These are phyloP conservation scores for Dasyurus viverrinus DNA, from an alignment of 2,113 vertebrate genomes.

Conservation along the genomic window DNA sequence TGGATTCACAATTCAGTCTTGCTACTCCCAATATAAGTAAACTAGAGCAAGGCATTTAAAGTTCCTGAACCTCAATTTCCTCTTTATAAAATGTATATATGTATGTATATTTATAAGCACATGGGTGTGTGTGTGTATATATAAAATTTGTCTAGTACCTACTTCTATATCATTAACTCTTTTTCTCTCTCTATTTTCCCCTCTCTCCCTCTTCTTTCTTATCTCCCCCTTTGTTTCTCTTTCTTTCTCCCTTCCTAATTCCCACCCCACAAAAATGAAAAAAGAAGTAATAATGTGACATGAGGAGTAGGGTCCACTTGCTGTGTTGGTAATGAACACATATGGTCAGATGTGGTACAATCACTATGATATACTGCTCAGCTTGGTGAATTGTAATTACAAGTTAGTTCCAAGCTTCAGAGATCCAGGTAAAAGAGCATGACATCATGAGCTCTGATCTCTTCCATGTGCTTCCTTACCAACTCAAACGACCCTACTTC, in stretches of 20 bases:
- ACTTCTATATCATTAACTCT: background rate
- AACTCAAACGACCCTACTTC: too few species aligned
- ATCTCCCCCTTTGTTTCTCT: accelerated
- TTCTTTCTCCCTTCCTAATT: too few species aligned
- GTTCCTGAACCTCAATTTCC: background rate
- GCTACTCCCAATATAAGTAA: background rate
- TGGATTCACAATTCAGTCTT: background rate
- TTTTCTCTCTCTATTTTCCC: too few species aligned
- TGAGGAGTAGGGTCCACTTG: background rate
- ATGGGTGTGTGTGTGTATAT: too few species aligned
- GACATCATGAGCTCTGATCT: too few species aligned
- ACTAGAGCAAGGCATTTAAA: background rate
- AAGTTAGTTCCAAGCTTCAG: background rate
- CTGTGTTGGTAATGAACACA: background rate
- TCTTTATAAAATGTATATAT: background rate
- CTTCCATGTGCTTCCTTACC: too few species aligned
- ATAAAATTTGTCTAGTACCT: background rate
- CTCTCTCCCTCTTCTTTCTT: too few species aligned
- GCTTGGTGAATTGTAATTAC: background rate
- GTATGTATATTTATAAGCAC: too few species aligned
- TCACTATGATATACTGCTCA: background rate
- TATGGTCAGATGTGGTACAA: background rate
- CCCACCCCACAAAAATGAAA: too few species aligned
- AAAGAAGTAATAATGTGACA: background rate
- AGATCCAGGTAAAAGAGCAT: background rate